Conservation (phyloP, 2,888 invertebrate species). For the Leptinotarsa tumamoca region DNA sequence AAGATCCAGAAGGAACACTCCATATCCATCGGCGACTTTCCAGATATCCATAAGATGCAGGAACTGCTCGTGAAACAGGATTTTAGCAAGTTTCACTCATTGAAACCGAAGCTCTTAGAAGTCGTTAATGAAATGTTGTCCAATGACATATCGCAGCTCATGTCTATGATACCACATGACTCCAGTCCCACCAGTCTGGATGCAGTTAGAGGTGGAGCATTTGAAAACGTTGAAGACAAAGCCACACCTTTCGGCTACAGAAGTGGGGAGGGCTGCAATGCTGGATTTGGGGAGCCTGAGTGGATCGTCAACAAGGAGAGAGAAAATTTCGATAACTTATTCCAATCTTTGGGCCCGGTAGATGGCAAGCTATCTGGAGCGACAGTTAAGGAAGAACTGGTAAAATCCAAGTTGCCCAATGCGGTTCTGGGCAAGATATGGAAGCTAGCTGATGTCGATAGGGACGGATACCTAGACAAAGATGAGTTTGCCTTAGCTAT, state of each 20-base stretch:
- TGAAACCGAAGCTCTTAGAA: conserved; percentile 91
- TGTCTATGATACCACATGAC: conserved; percentile 90
- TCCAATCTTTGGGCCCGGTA: conserved; percentile 82
- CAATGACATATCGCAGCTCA: conserved; percentile 92
- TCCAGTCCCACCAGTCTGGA: conserved; percentile 41
- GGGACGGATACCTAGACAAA: conserved; percentile 91
- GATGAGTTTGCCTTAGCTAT: conserved; percentile 98
- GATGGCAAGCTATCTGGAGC: conserved; percentile 94
- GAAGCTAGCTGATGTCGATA: conserved; percentile 96
- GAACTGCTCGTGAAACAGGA: conserved; percentile 86
- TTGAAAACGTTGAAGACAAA: conserved; percentile 85
- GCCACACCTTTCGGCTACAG: conserved; percentile 93
- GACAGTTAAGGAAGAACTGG: conserved; percentile 92
- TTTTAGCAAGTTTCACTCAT: conserved; percentile 91
- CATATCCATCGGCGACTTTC: conserved; percentile 97
- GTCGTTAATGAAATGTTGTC: conserved; percentile 95
- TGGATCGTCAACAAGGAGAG: conserved; percentile 96
- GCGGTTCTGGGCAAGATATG: conserved; percentile 96
- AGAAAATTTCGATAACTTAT: conserved; percentile 84
- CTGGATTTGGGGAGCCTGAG: conserved; percentile 93
- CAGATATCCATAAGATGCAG: conserved; percentile 95
- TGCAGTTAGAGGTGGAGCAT: conserved; percentile 83
- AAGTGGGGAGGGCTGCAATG: conserved; percentile 94
- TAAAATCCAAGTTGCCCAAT: conserved; percentile 97
- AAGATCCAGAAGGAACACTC: conserved; percentile 90